Evolutionary conservation across 2,113 vertebrate species (phyloP), one percentile per base, ranked within the genome.

Genomic region (Neodon shergylaensis): DNA sequence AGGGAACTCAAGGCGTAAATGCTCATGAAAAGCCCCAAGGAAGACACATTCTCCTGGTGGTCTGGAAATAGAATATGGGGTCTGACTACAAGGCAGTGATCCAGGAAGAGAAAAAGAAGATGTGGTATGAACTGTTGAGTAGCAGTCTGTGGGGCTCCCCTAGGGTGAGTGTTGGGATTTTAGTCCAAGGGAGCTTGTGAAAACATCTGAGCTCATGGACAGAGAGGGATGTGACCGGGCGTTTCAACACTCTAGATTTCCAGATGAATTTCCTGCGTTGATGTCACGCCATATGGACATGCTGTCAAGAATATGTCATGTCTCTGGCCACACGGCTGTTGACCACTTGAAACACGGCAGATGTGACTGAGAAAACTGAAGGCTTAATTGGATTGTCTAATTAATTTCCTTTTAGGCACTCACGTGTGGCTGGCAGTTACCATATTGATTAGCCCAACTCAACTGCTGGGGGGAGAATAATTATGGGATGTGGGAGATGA

Each of bases 381-480:
- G 28, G 31, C 58, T 73, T 86, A 70, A 63, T 89, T 95, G 74
- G 47, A 66, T 52, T 92, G 36, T 77, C 88, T 86, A 90, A 54
- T 89, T 77, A 70, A 86, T 68, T 82, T 81, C 90, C 63, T 88
- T 68, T 78, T 91, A 93, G 83, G 87, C 61, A 26, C 44, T 86
- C 65, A 36, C 44, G 13, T 21, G 8, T 44, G 66, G 63, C 78
- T 70, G 28, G 39, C 74, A 47, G 90, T 95, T 93, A 72, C 54
- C 13, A 13, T 73, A 65, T 10, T 87, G 68, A 87, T 70, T 16
- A 52, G 39, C 42, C 66, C 74, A 58, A 36, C 54, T 74, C 49
- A 77, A 86, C n/a, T 52, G 17, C 82, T 19, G 31, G 7, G 24
- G 54, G 49, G 66, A 83, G 13, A 89, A 70, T 52, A 85, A 91